Evolutionary conservation across 1,140 invertebrate genomes (phyloP).

Genomic region (Panagrolaimus sp.): DNA sequence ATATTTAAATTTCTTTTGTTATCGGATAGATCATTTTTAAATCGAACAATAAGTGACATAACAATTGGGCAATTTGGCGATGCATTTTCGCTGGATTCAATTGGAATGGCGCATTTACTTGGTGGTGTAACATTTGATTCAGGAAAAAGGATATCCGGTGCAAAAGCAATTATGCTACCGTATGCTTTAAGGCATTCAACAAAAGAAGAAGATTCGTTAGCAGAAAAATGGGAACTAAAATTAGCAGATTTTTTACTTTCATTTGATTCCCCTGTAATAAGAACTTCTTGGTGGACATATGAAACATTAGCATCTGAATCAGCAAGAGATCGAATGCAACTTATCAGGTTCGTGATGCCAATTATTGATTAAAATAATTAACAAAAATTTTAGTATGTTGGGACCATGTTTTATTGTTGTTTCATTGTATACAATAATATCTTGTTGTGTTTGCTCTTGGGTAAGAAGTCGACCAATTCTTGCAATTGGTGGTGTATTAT

Average conservation of each 20-base stretch:
- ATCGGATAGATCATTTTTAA: slow-evolving; percentile 45
- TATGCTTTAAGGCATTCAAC: slow-evolving; percentile 54
- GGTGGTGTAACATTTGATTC: slow-evolving; percentile 49
- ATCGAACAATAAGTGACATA: slow-evolving; percentile 47
- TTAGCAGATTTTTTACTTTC: slow-evolving; percentile 44
- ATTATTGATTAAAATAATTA: not conserved
- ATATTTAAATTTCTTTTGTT: slow-evolving; percentile 51
- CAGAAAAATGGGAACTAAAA: slow-evolving; percentile 57
- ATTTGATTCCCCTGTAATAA: slow-evolving; percentile 37
- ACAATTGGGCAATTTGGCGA: slow-evolving; percentile 40
- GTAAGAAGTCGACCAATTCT: slow-evolving; percentile 82
- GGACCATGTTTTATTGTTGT: slow-evolving; percentile 50
- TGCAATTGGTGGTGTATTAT: slow-evolving; percentile 82
- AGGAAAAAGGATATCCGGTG: slow-evolving; percentile 48
- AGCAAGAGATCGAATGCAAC: slow-evolving; percentile 48
- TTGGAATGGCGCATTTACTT: slow-evolving; percentile 46
- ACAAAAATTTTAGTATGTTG: slow-evolving; percentile 45
- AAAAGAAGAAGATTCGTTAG: slow-evolving; percentile 46
- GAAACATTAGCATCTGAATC: slow-evolving; percentile 55
- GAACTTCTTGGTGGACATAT: slow-evolving; percentile 58
- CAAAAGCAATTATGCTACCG: slow-evolving; percentile 56
- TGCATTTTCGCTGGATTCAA: slow-evolving; percentile 44
- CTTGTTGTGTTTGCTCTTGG: slow-evolving; percentile 66
- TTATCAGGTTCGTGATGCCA: slow-evolving; percentile 36
- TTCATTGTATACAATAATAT: slow-evolving; percentile 47